These are phyloP conservation scores for Caenorhabditis sinica DNA, from an alignment of 2,888 invertebrate species.

Conservation along the genomic window DNA sequence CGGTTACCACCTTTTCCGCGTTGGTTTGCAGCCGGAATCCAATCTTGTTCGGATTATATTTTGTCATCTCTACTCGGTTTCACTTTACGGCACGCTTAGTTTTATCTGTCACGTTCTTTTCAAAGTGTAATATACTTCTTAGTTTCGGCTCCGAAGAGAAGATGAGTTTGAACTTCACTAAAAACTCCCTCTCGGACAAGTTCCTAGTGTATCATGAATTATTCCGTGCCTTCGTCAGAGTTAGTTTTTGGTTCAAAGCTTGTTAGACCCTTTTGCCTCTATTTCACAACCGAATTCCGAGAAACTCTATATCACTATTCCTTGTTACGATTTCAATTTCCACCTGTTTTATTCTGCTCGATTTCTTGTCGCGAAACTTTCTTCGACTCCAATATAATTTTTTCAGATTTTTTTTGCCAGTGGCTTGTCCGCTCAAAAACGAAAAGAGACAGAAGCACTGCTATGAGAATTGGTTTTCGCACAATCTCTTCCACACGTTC, in stretches of 20 bases:
- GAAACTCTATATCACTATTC: not conserved
- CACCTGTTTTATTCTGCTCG: constrained; percentile 7
- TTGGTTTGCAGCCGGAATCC: not conserved
- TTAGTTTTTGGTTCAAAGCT: constrained; percentile 3
- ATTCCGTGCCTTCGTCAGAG: not conserved
- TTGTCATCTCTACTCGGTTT: constrained; percentile 15
- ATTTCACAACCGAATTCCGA: not conserved
- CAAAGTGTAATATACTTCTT: constrained; percentile 40
- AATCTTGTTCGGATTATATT: constrained; percentile 38
- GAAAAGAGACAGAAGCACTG: constrained; percentile 70
- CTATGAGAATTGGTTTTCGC: constrained; percentile 75
- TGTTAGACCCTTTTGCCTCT: not conserved
- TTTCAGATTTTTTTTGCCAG: constrained; percentile 61
- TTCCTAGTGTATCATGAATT: constrained; percentile 24
- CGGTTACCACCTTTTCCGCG: not conserved
- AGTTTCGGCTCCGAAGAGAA: not conserved
- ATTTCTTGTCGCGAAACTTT: not conserved
- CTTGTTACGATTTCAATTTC: not conserved
- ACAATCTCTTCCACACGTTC: constrained; percentile 62
- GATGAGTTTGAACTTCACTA: constrained; percentile 9
- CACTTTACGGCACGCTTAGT: constrained; percentile 25
- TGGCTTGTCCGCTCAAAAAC: constrained; percentile 65
- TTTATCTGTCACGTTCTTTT: constrained; percentile 46
- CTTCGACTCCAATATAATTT: not conserved
- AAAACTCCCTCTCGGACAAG: not conserved